phyloP scores from a whole-genome alignment of 2,888 invertebrate species.

The Parochlus steinenii region DNA sequence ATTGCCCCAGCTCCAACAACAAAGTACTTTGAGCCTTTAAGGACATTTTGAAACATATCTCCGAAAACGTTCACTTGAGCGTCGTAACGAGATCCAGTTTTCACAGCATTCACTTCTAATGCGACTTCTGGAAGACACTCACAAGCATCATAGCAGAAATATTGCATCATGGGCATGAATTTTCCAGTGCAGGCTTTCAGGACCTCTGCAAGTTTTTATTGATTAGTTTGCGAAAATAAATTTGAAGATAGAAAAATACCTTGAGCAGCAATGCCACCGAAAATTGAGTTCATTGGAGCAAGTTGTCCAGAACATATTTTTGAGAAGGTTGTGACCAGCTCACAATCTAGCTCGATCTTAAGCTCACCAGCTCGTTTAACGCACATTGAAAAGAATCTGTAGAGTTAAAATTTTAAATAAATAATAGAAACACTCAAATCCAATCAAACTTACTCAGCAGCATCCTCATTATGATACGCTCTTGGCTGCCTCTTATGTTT shows the following conservation, averaged over 20 bases:
- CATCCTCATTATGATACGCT: constrained; percentile 63
- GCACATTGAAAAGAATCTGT: constrained; percentile 45
- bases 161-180: constrained; percentile 84
- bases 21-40: constrained; percentile 50
- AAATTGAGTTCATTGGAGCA: constrained; percentile 81
- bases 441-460: constrained; percentile 37
- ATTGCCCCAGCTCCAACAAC: constrained; percentile 74
- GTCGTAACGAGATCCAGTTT: constrained; percentile 60
- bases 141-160: constrained; percentile 89
- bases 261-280: constrained; percentile 94
- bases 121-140: constrained; percentile 72
- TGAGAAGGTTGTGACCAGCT: constrained; percentile 37
- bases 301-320: constrained; percentile 55
- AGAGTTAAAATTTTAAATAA: too few species aligned
- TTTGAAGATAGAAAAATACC: too few species aligned
- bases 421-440: too few species aligned
- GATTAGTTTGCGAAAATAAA: too few species aligned
- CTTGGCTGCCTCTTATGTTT: constrained; percentile 48
- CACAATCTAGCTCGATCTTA: constrained; percentile 34
- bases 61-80: constrained; percentile 91
- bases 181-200: constrained; percentile 96
- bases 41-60: constrained; percentile 66
- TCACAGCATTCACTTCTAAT: constrained; percentile 57
- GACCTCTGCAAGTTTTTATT: too few species aligned
- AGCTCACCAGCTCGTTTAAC: constrained; percentile 40